Evolutionary conservation across 2,797 vertebrate genomes (phyloP), one percentile per base, ranked within the genome.

Genomic region (Acanthiza pusilla): DNA sequence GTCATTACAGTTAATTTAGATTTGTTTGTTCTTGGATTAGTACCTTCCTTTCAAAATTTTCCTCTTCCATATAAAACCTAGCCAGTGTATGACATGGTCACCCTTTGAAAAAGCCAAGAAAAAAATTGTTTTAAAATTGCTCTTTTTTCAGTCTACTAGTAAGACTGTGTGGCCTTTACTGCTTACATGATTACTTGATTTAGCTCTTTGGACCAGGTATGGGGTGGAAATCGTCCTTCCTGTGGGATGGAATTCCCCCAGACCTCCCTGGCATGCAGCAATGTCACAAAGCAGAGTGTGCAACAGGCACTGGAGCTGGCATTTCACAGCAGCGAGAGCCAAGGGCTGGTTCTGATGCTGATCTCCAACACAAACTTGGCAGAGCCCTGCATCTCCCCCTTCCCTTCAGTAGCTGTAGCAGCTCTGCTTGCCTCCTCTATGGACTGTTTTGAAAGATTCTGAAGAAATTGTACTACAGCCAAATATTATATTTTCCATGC

Each of bases 181-280:
- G 36, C 21, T 65, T 27, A 47, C 23, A 7, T 12, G 22, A 21
- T 20, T 60, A 17, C 8, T 71, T 62, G 40, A 29, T 73, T 60
- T 77, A 85, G 34, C 10, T 85, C 57, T 53, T 66, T 34, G 48
- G 26, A 66, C 8, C 7, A 70, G 7, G 30, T 12, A 14, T 48
- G 10, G n/a, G 30, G 58, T 45, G 29, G 20, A 18, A 78, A 20
- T 40, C 34, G n/a, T 34, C 50, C 10, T 54, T 86, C 10, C 25
- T 32, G 20, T n/a, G 30, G 2, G 2, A 21, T 32, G n/a, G 23
- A 7, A 38, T 1, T 7, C 8, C 4, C 5, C 6, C 3, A 9
- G 27, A 32, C 5, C 7, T 66, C 62, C 21, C 26, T 61, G 54
- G 45, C 23, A 57, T 0, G 0, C 0, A 17, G 23, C 13, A 57